Base-by-base conservation (phyloP, 2,888 invertebrate genomes). In the Dendrolimus houi region DNA sequence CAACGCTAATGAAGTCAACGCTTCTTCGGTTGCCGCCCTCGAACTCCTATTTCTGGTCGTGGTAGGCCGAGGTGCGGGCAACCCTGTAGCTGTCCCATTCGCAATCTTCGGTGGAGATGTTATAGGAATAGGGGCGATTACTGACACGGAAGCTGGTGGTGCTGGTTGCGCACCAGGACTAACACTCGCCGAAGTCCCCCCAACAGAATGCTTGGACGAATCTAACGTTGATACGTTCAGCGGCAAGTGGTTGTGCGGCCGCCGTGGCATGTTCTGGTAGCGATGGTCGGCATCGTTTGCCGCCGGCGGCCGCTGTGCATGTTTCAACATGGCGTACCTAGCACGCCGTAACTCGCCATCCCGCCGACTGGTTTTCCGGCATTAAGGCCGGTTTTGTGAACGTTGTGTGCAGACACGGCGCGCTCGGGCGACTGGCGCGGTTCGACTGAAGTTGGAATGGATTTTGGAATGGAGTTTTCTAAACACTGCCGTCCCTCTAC, bases 1-100 rank as follows among this genome's bases (percentile, higher is more conserved):
- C 55, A 98, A 85, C 29, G 96, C 97, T 63, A 98, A 88, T 59
- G 97, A 97, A 56, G 96, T 95, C 59, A 97, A 90, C 81, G 96
- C 96, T 84, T 97, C 97, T 69, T 91, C 91, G 1, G 90, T 89
- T 0, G 86, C 86, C 3, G 87, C 87, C 62, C 87, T 74, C 60
- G 76, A 74, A 64, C 81, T 81, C 54, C 83, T 75, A 52, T 77
- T 77, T 67, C 90, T 83, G 62, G 81, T 68, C 61, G 85, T 58
- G 61, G 75, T 69, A 60, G 77, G 77, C 64, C 87, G 81, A 54
- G 83, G 62, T 53, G 64, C 62, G n/a, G 71, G 84, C 57, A 80
- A 81, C 68, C 94, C 92, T 47, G 93, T 91, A 47, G 94, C 93
- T 70, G 92, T 93, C 60, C 89, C 88, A 68, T 91, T 89, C 57